Conservation (phyloP, 2,797 vertebrate genomes). For the Cynopterus sphinx region DNA sequence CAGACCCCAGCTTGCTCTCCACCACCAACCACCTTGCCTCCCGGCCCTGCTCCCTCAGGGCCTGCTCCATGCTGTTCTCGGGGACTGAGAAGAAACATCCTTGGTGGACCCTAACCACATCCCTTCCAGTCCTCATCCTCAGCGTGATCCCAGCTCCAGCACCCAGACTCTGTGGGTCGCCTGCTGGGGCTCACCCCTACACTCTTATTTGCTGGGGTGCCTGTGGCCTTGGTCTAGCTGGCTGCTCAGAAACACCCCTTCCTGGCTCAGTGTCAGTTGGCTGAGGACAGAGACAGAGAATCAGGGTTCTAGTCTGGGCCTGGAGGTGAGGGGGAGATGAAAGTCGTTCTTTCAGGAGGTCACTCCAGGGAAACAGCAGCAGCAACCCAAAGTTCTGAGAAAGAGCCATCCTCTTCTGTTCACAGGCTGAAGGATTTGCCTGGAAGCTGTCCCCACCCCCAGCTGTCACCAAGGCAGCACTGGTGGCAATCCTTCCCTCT, state of each 20-base stretch:
- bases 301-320: not conserved
- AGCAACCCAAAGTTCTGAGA: not conserved
- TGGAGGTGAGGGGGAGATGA: not conserved
- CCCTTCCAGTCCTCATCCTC: not conserved
- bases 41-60: not conserved
- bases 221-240: not conserved
- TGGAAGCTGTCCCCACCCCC: not conserved
- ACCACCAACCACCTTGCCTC: not conserved
- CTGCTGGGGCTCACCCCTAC: not conserved
- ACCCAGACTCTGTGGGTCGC: not conserved
- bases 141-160: accelerated
- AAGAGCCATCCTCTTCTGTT: not conserved
- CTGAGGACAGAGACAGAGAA: not conserved
- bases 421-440: not conserved
- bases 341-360: not conserved
- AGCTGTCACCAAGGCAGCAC: not conserved
- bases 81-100: not conserved
- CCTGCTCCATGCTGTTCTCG: not conserved
- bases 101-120: not conserved
- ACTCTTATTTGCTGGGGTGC: not conserved
- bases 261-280: not conserved
- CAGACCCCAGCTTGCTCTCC: not conserved
- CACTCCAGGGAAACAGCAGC: not conserved
- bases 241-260: not conserved
- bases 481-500: not conserved